Base-by-base conservation (phyloP, 2,888 invertebrate genomes). In the Acanthosoma haemorrhoidale region DNA sequence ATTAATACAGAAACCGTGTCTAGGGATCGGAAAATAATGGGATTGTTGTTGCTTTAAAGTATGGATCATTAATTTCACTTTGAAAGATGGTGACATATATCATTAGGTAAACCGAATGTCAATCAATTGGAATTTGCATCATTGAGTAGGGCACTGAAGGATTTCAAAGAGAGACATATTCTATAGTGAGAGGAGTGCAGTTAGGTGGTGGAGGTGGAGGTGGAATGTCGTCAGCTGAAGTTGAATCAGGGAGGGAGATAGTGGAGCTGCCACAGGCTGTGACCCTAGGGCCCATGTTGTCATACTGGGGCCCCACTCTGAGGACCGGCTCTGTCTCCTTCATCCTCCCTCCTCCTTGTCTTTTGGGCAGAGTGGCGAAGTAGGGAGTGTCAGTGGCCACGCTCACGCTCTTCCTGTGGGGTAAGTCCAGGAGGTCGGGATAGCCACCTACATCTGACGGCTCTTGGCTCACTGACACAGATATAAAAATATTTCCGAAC, bases 211-310 rank as follows among this genome's bases (percentile, higher is more conserved):
- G 85, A 3, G 86, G 86, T 1, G 83, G 83, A 32, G 82, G 81
- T 16, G 83, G 82, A 41, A 78, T 77, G 15, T 77, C 77, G 64
- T 77, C 76, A 57, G 73, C 72, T 6, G 75, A 74, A 34, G 80
- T 79, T 69, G 79, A 78, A 77, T 87, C 91, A 73, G 91, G 90
- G 75, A 94, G 83, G 31, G 92, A 92, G 79, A 92, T 87, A 29
- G 90, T 91, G 8, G 93, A 93, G 79, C 91, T 92, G 60, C 94
- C 94, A 73, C 91, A 91, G 36, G 92, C 92, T 9, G 93, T 94
- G 66, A 93, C 91, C 74, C 93, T 85, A 67, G 92, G 90, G 6
- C 93, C 93, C 89, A 93, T 91, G 81, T 93, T 93, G 81, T 94
- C 94, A 80, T 94, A 93, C 73, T 89, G 88, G 68, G 89, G 87